These are phyloP conservation scores for Drosophila santomea DNA, from an alignment of 1,140 invertebrate species.

Conservation along the genomic window DNA sequence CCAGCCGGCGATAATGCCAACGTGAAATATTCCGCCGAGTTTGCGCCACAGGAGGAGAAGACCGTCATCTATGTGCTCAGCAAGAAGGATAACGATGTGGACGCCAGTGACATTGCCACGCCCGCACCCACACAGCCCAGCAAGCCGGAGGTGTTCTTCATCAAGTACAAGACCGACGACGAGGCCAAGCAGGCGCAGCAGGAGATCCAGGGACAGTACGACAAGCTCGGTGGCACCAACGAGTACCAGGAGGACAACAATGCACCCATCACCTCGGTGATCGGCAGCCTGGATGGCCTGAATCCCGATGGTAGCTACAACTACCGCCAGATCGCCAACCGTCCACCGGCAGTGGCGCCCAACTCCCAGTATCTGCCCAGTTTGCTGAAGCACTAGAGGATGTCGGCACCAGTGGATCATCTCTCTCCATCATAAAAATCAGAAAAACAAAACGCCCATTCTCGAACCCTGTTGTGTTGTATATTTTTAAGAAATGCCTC, in stretches of 20 bases:
- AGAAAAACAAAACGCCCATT: constrained; percentile 13
- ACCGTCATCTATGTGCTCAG: constrained; percentile 94
- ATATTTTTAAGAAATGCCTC: constrained; percentile 61
- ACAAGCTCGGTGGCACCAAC: constrained; percentile 79
- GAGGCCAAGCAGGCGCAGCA: constrained; percentile 83
- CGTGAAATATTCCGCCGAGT: constrained; percentile 78
- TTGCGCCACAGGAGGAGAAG: constrained; percentile 89
- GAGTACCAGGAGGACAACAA: constrained; percentile 79
- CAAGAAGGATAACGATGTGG: constrained; percentile 88
- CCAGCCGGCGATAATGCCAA: constrained; percentile 89
- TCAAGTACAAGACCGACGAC: constrained; percentile 90
- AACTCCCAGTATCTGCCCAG: constrained; percentile 67
- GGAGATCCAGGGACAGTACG: constrained; percentile 84
- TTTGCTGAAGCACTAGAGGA: constrained; percentile 56
- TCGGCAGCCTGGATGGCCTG: constrained; percentile 76
- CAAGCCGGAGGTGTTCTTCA: constrained; percentile 92
- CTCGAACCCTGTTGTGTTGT: constrained; percentile 48
- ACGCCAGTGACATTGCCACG: constrained; percentile 89
- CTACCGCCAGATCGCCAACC: constrained; percentile 68
- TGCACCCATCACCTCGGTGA: constrained; percentile 78
- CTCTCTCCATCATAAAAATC: background rate
- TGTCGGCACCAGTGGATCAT: background rate
- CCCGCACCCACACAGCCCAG: constrained; percentile 90
- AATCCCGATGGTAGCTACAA: constrained; percentile 82
- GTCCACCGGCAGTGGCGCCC: constrained; percentile 15